Base-by-base conservation (phyloP, 1,140 invertebrate genomes). In the Belonocnema kinseyi region DNA sequence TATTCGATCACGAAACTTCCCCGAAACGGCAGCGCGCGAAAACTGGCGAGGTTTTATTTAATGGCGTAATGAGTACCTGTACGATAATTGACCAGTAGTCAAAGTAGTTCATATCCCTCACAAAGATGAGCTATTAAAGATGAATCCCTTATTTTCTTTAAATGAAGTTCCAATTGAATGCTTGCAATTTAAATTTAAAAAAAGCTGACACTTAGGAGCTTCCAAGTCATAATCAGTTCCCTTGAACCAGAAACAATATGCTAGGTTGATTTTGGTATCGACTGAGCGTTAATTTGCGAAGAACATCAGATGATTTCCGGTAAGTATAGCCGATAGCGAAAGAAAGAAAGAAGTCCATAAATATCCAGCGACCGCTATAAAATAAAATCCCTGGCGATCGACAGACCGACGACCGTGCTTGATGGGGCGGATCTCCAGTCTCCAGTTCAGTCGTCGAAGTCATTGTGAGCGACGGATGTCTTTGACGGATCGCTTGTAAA, bases 401-500 rank as follows among this genome's bases (percentile, higher is more conserved):
- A 66, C 56, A 61, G 56, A 61, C 54, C 56, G 74, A 75, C 51
- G 21, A 19, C 80, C 82, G 82, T 84, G 82, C 79, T 81, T 80
- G 80, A 84, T 84, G 80, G 82, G 80, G 79, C 80, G 82, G 78
- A 79, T 76, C 77, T 74, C 61, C 58, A 61, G 58, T 26, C 13
- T 66, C 61, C 61, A n/a, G 58, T 54, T 21, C 78, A 51, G 73
- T 74, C 73, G 21, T 74, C 73, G 73, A 74, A 74, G 78, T 84
- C 72, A 80, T 79, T 82, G 83, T 77, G 78, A 84, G 78, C 76
- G 83, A 82, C 81, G 82, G 81, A 83, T 83, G 77, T 86, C 82
- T 85, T 85, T 86, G 85, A 86, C 85, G 83, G 83, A 80, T 81
- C 77, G 82, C 80, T 85, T 84, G 83, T 86, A 86, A 86, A 86